Percentiles rank a stretch among this genome's conserved stretches.
phyloP scores from a whole-genome alignment of 2,797 vertebrate species.

The Chiroxiphia lanceolata region DNA sequence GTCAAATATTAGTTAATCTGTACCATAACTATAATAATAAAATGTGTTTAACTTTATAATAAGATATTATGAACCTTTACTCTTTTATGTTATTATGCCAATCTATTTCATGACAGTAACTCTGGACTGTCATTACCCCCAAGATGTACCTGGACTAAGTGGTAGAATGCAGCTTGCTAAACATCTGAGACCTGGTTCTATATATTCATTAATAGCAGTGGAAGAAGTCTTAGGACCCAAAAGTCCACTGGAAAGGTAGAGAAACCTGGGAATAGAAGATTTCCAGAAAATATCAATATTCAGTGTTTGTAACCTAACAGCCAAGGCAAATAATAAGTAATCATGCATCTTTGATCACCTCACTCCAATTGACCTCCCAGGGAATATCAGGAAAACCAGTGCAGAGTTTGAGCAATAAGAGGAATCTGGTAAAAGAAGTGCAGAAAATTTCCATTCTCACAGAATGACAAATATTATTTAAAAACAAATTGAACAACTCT shows the following conservation, averaged over 20 bases:
- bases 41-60: neutral
- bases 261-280: neutral
- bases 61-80: neutral
- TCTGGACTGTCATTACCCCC: neutral
- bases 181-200: neutral
- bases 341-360: neutral
- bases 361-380: neutral
- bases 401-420: neutral
- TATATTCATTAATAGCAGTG: neutral
- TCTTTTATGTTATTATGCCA: neutral
- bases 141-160: neutral
- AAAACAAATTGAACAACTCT: neutral
- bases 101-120: neutral
- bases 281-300: neutral
- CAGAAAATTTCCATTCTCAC: neutral
- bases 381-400: neutral
- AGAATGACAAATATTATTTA: neutral
- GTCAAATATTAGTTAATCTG: neutral
- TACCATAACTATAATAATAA: neutral
- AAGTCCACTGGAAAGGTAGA: neutral
- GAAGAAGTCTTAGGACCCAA: neutral
- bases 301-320: neutral
- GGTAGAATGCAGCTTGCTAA: neutral
- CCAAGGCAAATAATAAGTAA: neutral
- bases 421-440: neutral